These are phyloP conservation scores for Oligia latruncula DNA, from an alignment of 2,888 invertebrate genomes.

Conservation along the genomic window DNA sequence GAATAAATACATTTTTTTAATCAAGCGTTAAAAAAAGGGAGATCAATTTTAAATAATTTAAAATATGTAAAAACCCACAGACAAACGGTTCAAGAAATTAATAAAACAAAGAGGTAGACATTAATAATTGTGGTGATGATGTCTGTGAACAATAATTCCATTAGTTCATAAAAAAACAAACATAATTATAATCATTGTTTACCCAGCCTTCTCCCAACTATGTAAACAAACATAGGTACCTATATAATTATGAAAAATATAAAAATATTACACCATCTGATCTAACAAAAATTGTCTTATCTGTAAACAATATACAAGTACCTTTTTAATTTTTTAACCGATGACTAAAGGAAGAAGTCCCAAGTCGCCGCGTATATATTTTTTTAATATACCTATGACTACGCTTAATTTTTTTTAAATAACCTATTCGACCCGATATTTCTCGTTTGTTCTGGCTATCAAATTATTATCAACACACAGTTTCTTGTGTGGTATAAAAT, in stretches of 20 bases:
- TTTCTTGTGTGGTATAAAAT: slow-evolving; percentile 40
- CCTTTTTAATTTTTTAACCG: background rate
- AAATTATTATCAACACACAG: slow-evolving; percentile 14
- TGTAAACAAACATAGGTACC: background rate
- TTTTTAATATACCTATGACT: background rate
- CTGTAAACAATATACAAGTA: background rate
- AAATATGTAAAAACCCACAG: background rate
- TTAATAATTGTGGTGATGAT: background rate
- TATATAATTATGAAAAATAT: background rate
- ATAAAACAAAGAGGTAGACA: background rate
- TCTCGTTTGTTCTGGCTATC: slow-evolving; percentile 21
- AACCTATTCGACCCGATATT: background rate
- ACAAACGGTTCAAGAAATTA: background rate
- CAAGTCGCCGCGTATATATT: background rate
- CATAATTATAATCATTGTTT: background rate
- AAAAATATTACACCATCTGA: background rate
- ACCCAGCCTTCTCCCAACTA: background rate
- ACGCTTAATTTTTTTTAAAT: background rate
- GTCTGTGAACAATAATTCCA: background rate
- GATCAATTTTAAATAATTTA: background rate
- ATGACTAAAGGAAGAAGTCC: background rate
- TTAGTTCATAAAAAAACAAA: background rate
- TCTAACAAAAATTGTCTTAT: background rate
- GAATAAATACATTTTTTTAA: background rate
- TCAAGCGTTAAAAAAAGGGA: background rate